Base-by-base conservation (phyloP, 1,140 invertebrate species). In the Aphelinus atriplicis region DNA sequence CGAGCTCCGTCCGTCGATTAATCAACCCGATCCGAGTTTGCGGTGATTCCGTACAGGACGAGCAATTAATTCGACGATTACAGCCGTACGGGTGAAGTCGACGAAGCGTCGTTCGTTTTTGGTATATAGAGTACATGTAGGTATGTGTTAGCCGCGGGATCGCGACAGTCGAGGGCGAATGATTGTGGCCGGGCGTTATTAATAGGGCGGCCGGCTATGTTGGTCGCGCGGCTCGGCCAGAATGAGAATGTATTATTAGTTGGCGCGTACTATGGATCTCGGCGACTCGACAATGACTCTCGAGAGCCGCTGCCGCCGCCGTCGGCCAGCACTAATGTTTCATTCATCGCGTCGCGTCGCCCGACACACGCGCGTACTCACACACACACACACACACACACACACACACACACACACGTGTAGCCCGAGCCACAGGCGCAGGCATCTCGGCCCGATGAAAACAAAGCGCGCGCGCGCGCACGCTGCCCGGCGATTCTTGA, bases 191-290 rank as follows among this genome's bases (percentile, higher is more conserved):
- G 48, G 65, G 50, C 72, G 64, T 73, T 69, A 74, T 74, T 74
- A 74, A 63, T 63, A 63, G 26, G 26, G 26, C 26, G 26, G 26
- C 26, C 26, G 26, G 26, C 26, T 26, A 26, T 26, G 26, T 26
- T 26, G 26, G 26, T 26, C 26, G 26, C 26, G 48, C 73, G 45
- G n/a, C 26, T 26, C 26, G 26, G 26, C 26, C 51, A 45, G 73
- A 74, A 74, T 74, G 65, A 69, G 63, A 74, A 63, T 69, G 57
- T 74, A 74, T 74, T 74, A 69, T 74, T 74, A 69, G 47, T 6
- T 53, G 51, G 51, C 48, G 47, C n/a, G 26, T 26, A 26, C 50
- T 10, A 26, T 10, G 26, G 43, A 65, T 72, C 53, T 53, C n/a
- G n/a, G 4, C 64, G 55, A 45, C 62, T n/a, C 48, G 65, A 69